Evolutionary conservation across 2,113 vertebrate genomes (phyloP).

Genomic region (Mastomys natalensis): DNA sequence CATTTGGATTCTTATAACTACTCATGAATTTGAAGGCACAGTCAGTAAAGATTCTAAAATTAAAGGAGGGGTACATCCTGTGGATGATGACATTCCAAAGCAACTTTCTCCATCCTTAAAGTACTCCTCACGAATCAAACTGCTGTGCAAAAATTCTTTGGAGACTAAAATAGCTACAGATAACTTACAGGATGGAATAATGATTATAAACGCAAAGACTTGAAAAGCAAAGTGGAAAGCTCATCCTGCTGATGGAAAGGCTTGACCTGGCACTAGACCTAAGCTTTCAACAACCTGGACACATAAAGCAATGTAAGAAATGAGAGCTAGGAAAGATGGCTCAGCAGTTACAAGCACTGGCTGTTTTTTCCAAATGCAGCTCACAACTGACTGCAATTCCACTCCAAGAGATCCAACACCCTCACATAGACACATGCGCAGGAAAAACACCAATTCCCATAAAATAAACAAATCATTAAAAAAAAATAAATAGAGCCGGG

Average conservation of each 20-base stretch:
- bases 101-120: slow-evolving; percentile 55
- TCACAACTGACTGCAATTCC: background rate
- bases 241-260: slow-evolving; percentile 6
- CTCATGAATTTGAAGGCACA: slow-evolving; percentile 22
- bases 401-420: no score
- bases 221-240: background rate
- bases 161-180: slow-evolving; percentile 59
- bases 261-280: background rate
- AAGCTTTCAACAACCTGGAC: no score
- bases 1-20: slow-evolving; percentile 29
- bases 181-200: slow-evolving; percentile 11
- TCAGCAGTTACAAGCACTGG: background rate
- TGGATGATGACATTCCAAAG: slow-evolving; percentile 43
- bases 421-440: no score
- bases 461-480: no score
- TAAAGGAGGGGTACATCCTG: background rate
- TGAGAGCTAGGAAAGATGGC: background rate
- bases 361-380: background rate
- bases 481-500: no score
- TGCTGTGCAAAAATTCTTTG: slow-evolving; percentile 38
- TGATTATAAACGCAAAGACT: background rate
- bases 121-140: slow-evolving; percentile 55
- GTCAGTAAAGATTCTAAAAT: slow-evolving; percentile 44
- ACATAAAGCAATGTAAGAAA: background rate
- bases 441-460: no score